phyloP scores from a whole-genome alignment of 2,113 vertebrate species.

The Pelodiscus sinensis region DNA sequence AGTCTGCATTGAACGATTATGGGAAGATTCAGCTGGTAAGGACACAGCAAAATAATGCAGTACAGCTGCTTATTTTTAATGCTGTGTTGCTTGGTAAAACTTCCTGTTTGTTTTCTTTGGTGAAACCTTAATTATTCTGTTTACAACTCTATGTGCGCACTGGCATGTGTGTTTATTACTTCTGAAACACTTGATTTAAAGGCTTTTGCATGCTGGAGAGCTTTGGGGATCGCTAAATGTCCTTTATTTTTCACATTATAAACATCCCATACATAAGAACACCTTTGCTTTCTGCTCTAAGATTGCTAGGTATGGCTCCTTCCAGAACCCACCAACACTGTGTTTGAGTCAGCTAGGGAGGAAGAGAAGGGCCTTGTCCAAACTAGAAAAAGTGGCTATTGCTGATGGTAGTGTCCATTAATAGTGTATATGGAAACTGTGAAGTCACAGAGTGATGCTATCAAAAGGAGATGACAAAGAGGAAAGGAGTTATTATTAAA shows the following conservation, averaged over 20 bases:
- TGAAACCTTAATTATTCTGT: not conserved
- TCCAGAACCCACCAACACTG: not conserved
- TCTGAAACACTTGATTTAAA: not conserved
- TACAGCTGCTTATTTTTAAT: not conserved
- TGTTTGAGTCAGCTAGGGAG: not conserved
- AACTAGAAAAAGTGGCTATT: not conserved
- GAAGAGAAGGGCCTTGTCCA: not conserved
- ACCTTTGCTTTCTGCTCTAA: not conserved
- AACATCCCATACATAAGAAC: not conserved
- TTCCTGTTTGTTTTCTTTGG: not conserved
- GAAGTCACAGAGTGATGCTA: not conserved
- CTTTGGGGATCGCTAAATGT: not conserved
- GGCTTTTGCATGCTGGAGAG: not conserved
- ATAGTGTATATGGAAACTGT: not conserved
- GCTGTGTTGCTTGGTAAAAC: fast-evolving
- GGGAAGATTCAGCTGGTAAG: conserved; percentile 96
- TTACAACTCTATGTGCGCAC: not conserved
- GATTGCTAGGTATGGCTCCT: not conserved
- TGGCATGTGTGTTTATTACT: not conserved
- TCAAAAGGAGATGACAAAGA: not conserved
- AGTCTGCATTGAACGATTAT: conserved; percentile 97
- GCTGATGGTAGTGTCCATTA: not conserved
- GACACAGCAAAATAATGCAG: not conserved
- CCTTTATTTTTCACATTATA: not conserved
- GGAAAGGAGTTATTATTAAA: not conserved